Conservation (phyloP, 1,140 invertebrate genomes). For the Eurosta solidaginis region DNA sequence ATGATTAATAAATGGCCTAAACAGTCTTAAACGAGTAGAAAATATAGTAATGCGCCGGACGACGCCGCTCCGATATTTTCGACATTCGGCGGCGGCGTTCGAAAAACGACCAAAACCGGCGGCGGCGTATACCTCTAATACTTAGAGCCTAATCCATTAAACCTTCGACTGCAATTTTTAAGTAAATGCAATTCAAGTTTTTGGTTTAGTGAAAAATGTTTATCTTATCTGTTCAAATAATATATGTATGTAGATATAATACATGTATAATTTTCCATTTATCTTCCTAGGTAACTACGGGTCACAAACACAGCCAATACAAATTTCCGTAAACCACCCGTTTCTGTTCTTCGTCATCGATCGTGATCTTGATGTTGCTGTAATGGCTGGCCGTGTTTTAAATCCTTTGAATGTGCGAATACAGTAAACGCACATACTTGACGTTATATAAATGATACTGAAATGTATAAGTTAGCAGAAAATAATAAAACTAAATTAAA, state of each 20-base stretch:
- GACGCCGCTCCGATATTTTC: no score
- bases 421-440: slow-evolving; percentile 58
- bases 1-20: no score
- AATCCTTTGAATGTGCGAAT: slow-evolving; percentile 81
- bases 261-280: slow-evolving; percentile 34
- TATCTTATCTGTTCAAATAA: slow-evolving; percentile 30
- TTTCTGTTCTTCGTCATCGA: slow-evolving; percentile 85
- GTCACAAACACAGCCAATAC: slow-evolving; percentile 63
- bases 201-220: no score
- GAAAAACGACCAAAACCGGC: no score
- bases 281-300: slow-evolving; percentile 51
- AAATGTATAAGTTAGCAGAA: no score
- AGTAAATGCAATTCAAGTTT: neutral
- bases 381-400: slow-evolving; percentile 79
- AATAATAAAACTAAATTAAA: no score
- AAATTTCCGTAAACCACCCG: slow-evolving; percentile 75
- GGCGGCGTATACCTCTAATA: no score
- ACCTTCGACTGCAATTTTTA: neutral
- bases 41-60: no score
- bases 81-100: no score
- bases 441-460: no score
- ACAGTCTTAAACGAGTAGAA: no score
- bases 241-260: neutral
- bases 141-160: no score
- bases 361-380: slow-evolving; percentile 72